Base-by-base conservation (phyloP, 1,140 invertebrate species). In the Drosophila baimaii region DNA sequence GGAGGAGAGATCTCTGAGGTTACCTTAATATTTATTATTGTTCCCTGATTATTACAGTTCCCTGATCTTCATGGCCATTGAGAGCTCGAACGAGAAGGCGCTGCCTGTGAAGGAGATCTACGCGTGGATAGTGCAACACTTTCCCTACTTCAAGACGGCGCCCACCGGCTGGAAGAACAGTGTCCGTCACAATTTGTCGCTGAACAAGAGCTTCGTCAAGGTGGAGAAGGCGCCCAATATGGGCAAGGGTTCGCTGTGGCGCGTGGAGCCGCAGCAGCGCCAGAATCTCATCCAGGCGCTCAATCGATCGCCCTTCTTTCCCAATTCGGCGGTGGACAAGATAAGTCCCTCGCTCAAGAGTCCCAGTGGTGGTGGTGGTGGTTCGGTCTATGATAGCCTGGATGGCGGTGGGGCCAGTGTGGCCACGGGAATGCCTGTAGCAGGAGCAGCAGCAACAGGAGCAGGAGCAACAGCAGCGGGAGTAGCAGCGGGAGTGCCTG, bases 141-240 rank as follows among this genome's bases (percentile, higher is more conserved):
- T 99, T 93, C 98, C 98, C 0, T 99, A 99, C 92, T 99, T 99
- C 93, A 96, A 97, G 88, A 97, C 97, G 81, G 98, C 98, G 3
- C 98, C 98, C 1, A 98, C 97, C 81, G 98, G 98, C 19, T 99
- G 98, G 98, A 99, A 99, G 94, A 99, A 99, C 93, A 98, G 97
- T 57, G 98, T 99, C 2, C 93, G 98, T 73, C 98, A 99, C 92
- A 99, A 99, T 93, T 93, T 99, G 39, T 98, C 98, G 25, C 93
- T 99, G 46, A 99, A 99, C 92, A 99, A 99, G 93, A 99, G 98
- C 92, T 99, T 99, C 93, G 96, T 98, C 73, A 99, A 99, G 94
- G 97, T 99, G 46, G 97, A 98, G 92, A 98, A 97, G 91, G 95
- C 96, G 27, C 95, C 96, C 84, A 97, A 97, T 90, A 95, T 98